These are phyloP conservation scores for Capromys pilorides DNA, from an alignment of 2,797 vertebrate genomes.

Conservation along the genomic window DNA sequence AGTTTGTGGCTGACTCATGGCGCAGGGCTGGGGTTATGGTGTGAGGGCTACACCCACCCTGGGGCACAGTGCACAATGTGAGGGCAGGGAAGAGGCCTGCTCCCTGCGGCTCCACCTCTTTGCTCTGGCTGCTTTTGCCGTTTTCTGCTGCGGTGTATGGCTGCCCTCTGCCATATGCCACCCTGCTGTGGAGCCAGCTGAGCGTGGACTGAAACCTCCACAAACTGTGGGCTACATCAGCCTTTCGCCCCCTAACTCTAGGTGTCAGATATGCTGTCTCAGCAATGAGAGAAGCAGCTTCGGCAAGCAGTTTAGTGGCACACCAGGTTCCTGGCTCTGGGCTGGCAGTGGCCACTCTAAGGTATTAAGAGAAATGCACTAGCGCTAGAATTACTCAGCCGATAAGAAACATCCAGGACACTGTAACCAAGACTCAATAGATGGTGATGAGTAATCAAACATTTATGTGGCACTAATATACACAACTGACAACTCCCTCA, in stretches of 20 bases:
- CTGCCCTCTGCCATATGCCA: too few species aligned
- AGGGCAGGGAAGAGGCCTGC: too few species aligned
- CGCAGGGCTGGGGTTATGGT: too few species aligned
- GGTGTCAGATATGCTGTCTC: not conserved
- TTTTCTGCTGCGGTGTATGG: not conserved
- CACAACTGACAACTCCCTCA: not conserved
- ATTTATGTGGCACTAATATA: not conserved
- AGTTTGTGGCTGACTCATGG: not conserved
- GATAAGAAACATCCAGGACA: not conserved
- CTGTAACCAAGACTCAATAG: not conserved
- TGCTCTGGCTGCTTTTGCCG: not conserved
- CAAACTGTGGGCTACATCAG: not conserved
- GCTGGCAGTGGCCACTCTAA: not conserved
- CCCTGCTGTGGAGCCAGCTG: too few species aligned
- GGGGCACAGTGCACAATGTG: too few species aligned
- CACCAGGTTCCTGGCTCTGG: accelerated
- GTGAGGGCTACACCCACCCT: not conserved
- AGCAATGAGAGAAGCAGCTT: not conserved
- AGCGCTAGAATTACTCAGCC: not conserved
- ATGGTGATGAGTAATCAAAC: not conserved
- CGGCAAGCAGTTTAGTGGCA: not conserved
- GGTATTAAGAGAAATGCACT: not conserved
- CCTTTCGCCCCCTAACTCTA: not conserved
- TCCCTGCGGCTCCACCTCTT: not conserved
- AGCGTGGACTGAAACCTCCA: not conserved